Evolutionary conservation across 2,888 invertebrate species (phyloP).

Genomic region (Limnephilus auricula): DNA sequence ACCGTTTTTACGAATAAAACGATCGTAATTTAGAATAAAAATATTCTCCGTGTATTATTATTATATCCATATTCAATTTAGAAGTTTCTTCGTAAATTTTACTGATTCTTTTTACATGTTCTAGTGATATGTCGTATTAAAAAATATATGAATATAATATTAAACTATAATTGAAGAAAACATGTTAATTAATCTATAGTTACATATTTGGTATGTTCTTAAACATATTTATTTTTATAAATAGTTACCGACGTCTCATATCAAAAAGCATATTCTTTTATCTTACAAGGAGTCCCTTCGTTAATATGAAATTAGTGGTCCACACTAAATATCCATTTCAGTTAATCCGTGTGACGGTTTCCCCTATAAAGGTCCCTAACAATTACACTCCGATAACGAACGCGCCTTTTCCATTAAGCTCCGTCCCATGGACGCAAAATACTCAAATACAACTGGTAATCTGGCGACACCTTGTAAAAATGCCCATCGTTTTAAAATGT

Average conservation of each 20-base stretch:
- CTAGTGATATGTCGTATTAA: no score
- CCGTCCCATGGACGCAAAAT: neutral
- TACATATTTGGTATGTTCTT: no score
- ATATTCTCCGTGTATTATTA: no score
- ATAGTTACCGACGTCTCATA: neutral
- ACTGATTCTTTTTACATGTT: no score
- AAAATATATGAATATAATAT: no score
- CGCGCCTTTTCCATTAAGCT: conserved; percentile 47
- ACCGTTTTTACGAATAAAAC: no score
- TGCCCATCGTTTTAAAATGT: neutral
- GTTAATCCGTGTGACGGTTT: conserved; percentile 11
- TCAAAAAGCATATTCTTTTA: neutral
- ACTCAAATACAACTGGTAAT: neutral
- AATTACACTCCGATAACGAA: conserved; percentile 36
- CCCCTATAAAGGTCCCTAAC: neutral
- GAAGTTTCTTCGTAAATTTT: no score
- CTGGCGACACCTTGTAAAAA: neutral
- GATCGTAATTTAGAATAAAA: no score
- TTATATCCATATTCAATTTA: no score
- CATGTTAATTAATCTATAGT: no score
- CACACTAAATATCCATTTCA: conserved; percentile 11
- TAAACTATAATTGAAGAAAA: no score
- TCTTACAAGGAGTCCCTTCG: neutral
- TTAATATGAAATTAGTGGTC: neutral
- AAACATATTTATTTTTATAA: no score